Base-by-base conservation (phyloP, 2,797 vertebrate species). In the Muscicapa comitata region DNA sequence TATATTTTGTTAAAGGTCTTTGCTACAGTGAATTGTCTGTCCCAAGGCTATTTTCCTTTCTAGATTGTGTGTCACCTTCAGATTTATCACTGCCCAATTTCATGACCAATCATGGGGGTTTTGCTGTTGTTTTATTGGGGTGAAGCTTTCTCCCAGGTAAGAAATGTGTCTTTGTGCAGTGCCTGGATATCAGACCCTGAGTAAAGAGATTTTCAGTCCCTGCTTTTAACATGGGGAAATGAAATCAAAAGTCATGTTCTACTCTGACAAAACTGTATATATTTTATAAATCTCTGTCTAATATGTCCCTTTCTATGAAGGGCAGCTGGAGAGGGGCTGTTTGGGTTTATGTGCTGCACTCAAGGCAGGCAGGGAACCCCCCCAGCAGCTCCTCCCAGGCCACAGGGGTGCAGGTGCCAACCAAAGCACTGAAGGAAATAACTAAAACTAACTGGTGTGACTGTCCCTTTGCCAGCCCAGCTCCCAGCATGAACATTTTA, bases 91-190 rank as follows among this genome's bases (percentile, higher is more conserved):
- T 38, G 31, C 7, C 4, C 6, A 61, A 37, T 47, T 83, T 65
- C 17, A 7, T 74, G 59, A 79, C 20, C 8, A 54, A 7, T 35
- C 4, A 16, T 12, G 16, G 18, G 1, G 6, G 0, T 8, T 58
- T 53, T 20, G 15, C n/a, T 40, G 10, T 6, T 43, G 26, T 29
- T 70, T 57, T 51, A 37, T 31, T 70, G 65, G 38, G 57, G 24
- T 38, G 57, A 70, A 40, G 24, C 26, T 6, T 62, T 48, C 42
- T 24, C 15, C 40, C 53, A 2, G 43, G 25, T 50, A 15, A 55
- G 48, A 66, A 25, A 33, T 11, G 4, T 7, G 10, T 53, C 43
- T 51, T 57, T 80, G 58, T 80, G 35, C 6, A 68, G 54, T 19
- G n/a, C 11, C 2, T 11, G 13, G 31, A 20, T 17, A 6, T 21